Evolutionary conservation across 2,888 invertebrate genomes (phyloP).

Genomic region (Parapristionchus giblindavisi): DNA sequence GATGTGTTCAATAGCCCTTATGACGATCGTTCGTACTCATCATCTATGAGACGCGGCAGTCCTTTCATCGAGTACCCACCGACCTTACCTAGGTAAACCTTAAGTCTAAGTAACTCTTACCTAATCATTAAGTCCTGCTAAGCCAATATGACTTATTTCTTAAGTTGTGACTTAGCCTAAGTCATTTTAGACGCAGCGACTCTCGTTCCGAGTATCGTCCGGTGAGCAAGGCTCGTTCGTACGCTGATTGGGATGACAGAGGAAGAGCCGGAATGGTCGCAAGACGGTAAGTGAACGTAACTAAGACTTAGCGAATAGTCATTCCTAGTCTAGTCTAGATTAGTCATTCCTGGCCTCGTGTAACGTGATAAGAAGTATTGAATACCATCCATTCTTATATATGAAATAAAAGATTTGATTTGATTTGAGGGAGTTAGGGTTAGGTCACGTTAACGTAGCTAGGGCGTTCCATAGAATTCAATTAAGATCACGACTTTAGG

Average conservation of each 20-base stretch:
- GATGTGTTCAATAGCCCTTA: conserved; percentile 57
- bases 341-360: too few relatives aligned
- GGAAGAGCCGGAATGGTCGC: conserved; percentile 47
- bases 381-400: too few relatives aligned
- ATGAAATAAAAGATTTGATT: too few relatives aligned
- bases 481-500: too few relatives aligned
- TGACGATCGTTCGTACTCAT: conserved; percentile 53
- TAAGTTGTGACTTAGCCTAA: background rate
- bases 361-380: too few relatives aligned
- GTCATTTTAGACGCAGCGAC: conserved; percentile 4
- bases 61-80: conserved; percentile 69
- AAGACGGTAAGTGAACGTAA: conserved; percentile 47
- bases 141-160: background rate
- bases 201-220: conserved; percentile 44
- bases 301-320: too few relatives aligned
- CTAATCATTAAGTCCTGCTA: background rate
- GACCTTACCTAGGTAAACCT: conserved; percentile 63
- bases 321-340: too few relatives aligned
- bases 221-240: conserved; percentile 65
- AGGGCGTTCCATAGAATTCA: too few relatives aligned
- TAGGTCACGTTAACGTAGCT: too few relatives aligned
- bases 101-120: background rate
- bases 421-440: too few relatives aligned
- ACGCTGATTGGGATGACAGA: conserved; percentile 68
- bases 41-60: conserved; percentile 53